phyloP scores from a whole-genome alignment of 2,113 vertebrate genomes.

The Odobenus rosmarus region DNA sequence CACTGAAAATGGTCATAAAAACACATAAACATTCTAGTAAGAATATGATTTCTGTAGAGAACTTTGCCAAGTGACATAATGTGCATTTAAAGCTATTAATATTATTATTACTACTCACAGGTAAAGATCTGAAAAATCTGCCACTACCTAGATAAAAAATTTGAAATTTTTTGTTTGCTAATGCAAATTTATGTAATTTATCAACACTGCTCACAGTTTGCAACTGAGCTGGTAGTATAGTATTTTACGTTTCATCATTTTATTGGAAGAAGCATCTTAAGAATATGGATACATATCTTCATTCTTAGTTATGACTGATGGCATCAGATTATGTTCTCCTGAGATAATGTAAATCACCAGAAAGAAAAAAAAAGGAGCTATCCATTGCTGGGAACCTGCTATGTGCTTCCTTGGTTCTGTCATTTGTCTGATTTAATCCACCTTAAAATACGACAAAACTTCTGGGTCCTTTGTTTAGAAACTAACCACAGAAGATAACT shows the following conservation, averaged over 20 bases:
- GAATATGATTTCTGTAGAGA: not conserved
- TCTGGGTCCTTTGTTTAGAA: not conserved
- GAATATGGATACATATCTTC: not conserved
- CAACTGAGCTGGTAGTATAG: not conserved
- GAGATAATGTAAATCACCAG: not conserved
- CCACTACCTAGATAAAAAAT: not conserved
- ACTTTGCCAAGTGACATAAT: not conserved
- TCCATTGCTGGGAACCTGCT: not conserved
- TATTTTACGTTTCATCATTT: constrained; percentile 1
- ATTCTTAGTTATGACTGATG: not conserved
- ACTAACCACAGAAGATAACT: not conserved
- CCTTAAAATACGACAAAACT: not conserved
- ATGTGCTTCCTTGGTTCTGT: not conserved
- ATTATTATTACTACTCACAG: not conserved
- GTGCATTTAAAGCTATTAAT: constrained; percentile 8
- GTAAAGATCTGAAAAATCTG: not conserved
- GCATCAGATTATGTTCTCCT: not conserved
- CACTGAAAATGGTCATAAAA: not conserved
- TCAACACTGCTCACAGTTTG: not conserved
- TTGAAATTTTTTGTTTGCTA: not conserved
- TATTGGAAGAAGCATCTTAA: not conserved
- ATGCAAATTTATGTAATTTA: not conserved
- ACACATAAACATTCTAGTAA: not conserved
- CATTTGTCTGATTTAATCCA: not conserved
- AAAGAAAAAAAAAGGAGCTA: not conserved